phyloP scores from a whole-genome alignment of 2,888 invertebrate genomes.

The Neocrepidodera transversa region DNA sequence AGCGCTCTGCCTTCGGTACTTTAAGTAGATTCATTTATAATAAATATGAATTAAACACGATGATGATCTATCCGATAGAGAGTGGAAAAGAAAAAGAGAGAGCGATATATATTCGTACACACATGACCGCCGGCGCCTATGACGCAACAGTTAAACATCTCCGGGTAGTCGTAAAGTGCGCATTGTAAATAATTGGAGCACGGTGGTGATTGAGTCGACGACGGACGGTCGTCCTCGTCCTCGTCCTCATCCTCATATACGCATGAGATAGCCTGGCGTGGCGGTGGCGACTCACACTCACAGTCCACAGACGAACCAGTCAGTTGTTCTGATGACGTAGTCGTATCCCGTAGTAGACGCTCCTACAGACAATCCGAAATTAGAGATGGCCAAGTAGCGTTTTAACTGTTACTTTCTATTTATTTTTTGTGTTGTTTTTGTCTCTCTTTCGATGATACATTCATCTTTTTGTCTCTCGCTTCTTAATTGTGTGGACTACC shows the following conservation, averaged over 20 bases:
- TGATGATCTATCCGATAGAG: too few species aligned
- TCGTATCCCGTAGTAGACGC: conserved; percentile 55
- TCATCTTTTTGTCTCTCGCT: too few species aligned
- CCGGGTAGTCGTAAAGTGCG: conserved; percentile 51
- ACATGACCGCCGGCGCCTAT: conserved; percentile 42
- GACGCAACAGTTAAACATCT: conserved; percentile 51
- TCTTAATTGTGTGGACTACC: too few species aligned
- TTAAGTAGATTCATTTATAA: too few species aligned
- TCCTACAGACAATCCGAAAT: conserved; percentile 53
- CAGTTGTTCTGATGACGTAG: conserved; percentile 52
- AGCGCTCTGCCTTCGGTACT: too few species aligned
- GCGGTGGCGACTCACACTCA: conserved; percentile 27
- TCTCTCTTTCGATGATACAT: too few species aligned
- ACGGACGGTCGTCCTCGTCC: conserved; percentile 7
- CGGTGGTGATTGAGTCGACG: conserved; percentile 53
- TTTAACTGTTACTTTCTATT: neutral
- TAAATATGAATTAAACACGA: too few species aligned
- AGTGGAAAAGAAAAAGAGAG: too few species aligned
- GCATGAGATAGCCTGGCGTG: conserved; percentile 32
- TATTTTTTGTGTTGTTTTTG: too few species aligned
- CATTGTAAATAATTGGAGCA: conserved; percentile 59
- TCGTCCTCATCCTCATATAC: conserved; percentile 27
- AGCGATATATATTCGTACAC: conserved; percentile 16
- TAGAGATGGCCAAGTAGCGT: conserved; percentile 3
- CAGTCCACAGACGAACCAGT: conserved; percentile 27